A percentile compares a stretch with the other conserved stretches of the same genome.
These are phyloP conservation scores for Fragum whitleyi DNA, from an alignment of 2,888 invertebrate genomes.

Conservation along the genomic window DNA sequence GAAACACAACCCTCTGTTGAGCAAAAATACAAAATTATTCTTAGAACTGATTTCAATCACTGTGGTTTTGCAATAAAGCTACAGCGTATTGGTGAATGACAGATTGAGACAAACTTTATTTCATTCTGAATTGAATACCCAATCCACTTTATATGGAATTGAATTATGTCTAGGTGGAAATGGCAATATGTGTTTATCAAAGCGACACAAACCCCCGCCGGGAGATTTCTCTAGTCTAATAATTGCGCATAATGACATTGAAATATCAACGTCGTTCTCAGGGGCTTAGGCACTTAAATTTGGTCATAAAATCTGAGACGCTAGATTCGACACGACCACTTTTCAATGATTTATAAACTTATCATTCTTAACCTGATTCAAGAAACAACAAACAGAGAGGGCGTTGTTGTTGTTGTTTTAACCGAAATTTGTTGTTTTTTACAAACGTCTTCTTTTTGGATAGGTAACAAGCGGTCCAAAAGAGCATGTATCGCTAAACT, in stretches of 20 bases:
- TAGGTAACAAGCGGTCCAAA: no score
- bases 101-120: not conserved
- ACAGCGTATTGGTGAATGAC: not conserved
- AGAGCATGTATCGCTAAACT: no score
- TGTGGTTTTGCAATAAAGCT: not conserved
- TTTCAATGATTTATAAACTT: no score
- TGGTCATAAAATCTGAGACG: not conserved
- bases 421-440: no score
- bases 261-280: not conserved
- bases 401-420: no score
- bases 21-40: no score
- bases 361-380: no score
- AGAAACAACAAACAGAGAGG: no score
- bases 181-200: not conserved
- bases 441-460: no score
- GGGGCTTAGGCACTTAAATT: not conserved
- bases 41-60: no score
- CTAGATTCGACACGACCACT: no score
- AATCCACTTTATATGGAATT: constrained; percentile 1
- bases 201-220: not conserved
- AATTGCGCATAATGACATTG: not conserved
- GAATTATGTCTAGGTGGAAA: constrained; percentile 1
- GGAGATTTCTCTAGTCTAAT: not conserved
- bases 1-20: no score
- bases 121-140: not conserved